Evolutionary conservation across 2,797 vertebrate genomes (phyloP).

Genomic region (Delichon dasypus): DNA sequence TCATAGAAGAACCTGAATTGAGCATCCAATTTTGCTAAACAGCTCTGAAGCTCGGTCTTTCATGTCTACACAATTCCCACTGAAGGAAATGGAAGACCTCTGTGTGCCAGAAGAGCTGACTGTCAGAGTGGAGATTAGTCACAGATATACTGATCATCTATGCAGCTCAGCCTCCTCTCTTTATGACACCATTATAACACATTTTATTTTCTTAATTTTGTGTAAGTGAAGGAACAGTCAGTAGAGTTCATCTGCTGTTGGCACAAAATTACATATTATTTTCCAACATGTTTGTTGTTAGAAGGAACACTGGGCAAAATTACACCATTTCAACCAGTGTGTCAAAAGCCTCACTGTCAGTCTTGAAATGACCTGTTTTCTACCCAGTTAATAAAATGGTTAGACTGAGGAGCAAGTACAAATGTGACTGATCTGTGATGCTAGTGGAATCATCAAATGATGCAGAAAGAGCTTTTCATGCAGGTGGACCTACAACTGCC

Average conservation of each 20-base stretch:
- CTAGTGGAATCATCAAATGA: not conserved
- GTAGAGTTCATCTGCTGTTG: not conserved
- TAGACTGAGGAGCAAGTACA: not conserved
- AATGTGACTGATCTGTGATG: not conserved
- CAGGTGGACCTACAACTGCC: not conserved
- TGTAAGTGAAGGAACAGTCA: not conserved
- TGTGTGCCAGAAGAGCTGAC: not conserved
- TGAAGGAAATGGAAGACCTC: not conserved
- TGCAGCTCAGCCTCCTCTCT: not conserved
- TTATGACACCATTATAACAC: not conserved
- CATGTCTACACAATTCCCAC: not conserved
- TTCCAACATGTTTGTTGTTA: not conserved
- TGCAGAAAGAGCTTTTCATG: not conserved
- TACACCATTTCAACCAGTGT: not conserved
- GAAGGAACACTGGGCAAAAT: not conserved
- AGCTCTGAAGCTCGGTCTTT: not conserved
- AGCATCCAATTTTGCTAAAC: not conserved
- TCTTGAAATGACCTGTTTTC: not conserved
- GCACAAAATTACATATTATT: not conserved
- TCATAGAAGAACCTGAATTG: not conserved
- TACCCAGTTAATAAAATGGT: not conserved
- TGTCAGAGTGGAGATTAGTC: not conserved
- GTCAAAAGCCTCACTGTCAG: not conserved
- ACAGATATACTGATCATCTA: not conserved
- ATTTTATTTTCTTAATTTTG: not conserved